Conservation (phyloP, 2,113 vertebrate species). For the Salvelinus namaycush region DNA sequence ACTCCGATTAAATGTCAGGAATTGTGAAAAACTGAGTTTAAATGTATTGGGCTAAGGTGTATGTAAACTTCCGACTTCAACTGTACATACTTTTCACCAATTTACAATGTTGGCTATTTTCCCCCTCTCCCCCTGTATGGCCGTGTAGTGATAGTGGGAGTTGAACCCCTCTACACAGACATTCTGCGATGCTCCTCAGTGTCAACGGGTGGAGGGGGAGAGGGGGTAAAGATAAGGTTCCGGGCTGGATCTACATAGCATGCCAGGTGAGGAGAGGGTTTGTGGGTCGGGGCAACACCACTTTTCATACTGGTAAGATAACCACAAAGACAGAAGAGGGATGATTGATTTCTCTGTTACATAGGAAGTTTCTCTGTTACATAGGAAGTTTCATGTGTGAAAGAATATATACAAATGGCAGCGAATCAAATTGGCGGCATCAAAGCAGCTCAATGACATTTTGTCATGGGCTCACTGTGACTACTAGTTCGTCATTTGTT, state of each 20-base stretch:
- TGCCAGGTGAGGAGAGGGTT: slow-evolving; percentile 32
- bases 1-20: no score
- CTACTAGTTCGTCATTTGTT: slow-evolving; percentile 66
- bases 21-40: no score
- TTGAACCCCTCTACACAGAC: slow-evolving; percentile 6
- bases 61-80: no score
- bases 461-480: background rate
- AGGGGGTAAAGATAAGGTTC: slow-evolving; percentile 16
- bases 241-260: slow-evolving; percentile 39
- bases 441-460: background rate
- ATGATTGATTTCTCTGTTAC: slow-evolving; percentile 47
- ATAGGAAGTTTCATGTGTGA: slow-evolving; percentile 30
- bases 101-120: slow-evolving; percentile 67
- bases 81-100: slow-evolving; percentile 43
- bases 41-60: no score
- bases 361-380: slow-evolving; percentile 39
- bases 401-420: slow-evolving; percentile 37
- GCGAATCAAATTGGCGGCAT: background rate
- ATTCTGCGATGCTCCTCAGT: slow-evolving; percentile 64
- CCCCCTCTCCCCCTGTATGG: slow-evolving; percentile 39
- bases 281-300: slow-evolving; percentile 5
- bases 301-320: slow-evolving; percentile 54
- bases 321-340: slow-evolving; percentile 47
- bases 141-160: background rate
- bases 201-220: slow-evolving; percentile 34